Percentiles rank a stretch among this genome's conserved stretches.
Evolutionary conservation across 1,140 invertebrate species (phyloP).

Genomic region (fruit fly (Drosophila melanogaster)): Release_6_plus_ISO1_MT NC_004354.4:17323501-17324000

Average conservation of each 20-base stretch:
- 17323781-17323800: neutral
- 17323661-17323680: neutral
- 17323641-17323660: neutral
- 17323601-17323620: neutral
- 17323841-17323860: slow-evolving; percentile 3
- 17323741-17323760: too few relatives aligned
- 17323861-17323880: slow-evolving; percentile 24
- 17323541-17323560: too few relatives aligned
- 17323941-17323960: slow-evolving; percentile 9
- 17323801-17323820: neutral
- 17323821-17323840: neutral
- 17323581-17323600: neutral
- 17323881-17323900: slow-evolving; percentile 31
- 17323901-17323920: slow-evolving; percentile 17
- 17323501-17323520: neutral
- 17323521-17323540: neutral
- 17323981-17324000: slow-evolving; percentile 45
- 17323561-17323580: neutral
- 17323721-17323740: neutral
- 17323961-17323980: slow-evolving; percentile 20
- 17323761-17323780: neutral
- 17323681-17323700: neutral
- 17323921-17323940: slow-evolving; percentile 31
- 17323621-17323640: too few relatives aligned
- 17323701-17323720: neutral